phyloP scores from a whole-genome alignment of 1,140 invertebrate genomes.

The Cotesia typhae region DNA sequence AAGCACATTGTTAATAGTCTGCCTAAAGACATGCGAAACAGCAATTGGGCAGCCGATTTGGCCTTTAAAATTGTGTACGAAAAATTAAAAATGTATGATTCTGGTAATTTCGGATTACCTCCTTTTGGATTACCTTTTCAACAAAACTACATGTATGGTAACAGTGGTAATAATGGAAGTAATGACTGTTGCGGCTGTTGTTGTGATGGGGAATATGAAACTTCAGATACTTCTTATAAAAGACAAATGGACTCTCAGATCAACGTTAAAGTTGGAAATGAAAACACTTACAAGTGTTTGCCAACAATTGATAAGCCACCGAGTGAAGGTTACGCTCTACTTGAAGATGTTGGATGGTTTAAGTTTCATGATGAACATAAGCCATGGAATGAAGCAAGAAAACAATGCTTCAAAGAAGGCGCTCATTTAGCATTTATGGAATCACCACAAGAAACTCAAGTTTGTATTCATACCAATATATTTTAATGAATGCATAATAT shows the following conservation, averaged over 20 bases:
- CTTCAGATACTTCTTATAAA: no score
- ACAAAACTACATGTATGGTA: background rate
- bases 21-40: conserved; percentile 3
- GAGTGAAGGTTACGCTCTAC: background rate
- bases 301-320: background rate
- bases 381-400: conserved; percentile 57
- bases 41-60: background rate
- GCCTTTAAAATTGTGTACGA: conserved; percentile 5
- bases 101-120: background rate
- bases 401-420: conserved; percentile 56
- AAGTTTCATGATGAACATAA: conserved; percentile 53
- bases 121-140: background rate
- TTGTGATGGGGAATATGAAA: background rate
- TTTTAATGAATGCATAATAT: background rate
- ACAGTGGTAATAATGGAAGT: background rate
- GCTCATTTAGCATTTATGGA: conserved; percentile 59
- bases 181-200: background rate
- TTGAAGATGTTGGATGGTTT: conserved; percentile 47
- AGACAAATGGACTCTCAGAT: background rate
- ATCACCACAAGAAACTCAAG: conserved; percentile 51
- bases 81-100: conserved; percentile 15
- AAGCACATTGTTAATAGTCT: conserved; percentile 1
- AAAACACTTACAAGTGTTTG: background rate
- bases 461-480: conserved; percentile 30
- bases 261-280: background rate